These are phyloP conservation scores for Spatula clypeata DNA, from an alignment of 2,797 vertebrate species.

Conservation along the genomic window DNA sequence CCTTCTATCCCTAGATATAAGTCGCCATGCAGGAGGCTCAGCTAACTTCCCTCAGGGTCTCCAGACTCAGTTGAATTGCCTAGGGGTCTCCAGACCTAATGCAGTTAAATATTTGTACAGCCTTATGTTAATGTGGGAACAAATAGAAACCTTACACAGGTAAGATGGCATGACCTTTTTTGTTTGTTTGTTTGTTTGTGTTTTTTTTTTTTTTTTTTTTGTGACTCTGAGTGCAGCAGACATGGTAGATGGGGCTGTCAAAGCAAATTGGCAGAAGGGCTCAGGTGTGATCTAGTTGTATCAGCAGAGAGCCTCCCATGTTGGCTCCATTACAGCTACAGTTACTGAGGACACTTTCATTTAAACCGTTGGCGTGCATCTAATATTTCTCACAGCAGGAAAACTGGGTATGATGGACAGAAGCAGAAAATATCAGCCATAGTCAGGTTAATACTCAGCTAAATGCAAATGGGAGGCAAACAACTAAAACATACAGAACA, in stretches of 20 bases:
- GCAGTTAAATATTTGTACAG: not conserved
- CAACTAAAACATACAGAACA: not conserved
- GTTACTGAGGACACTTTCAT: not conserved
- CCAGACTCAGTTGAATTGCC: fast-evolving
- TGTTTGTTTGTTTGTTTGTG: too few relatives aligned
- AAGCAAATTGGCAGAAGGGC: not conserved
- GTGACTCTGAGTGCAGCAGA: not conserved
- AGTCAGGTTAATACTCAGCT: not conserved
- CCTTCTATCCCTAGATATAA: not conserved
- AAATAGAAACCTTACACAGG: not conserved
- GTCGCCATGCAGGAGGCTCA: fast-evolving
- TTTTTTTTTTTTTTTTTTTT: not conserved
- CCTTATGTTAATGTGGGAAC: not conserved
- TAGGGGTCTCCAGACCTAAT: not conserved
- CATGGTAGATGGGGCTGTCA: not conserved
- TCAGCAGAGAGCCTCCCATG: not conserved
- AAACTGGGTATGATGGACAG: not conserved
- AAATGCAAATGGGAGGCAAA: not conserved
- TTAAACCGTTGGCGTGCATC: not conserved
- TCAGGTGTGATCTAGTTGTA: not conserved
- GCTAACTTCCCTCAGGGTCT: not conserved
- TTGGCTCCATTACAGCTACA: not conserved
- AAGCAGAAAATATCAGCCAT: not conserved
- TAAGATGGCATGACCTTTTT: not conserved
- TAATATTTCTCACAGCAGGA: not conserved